Percentiles rank a stretch among this genome's conserved stretches.
Evolutionary conservation across 2,888 invertebrate genomes (phyloP).

Genomic region (Drosophila lacicola): DNA sequence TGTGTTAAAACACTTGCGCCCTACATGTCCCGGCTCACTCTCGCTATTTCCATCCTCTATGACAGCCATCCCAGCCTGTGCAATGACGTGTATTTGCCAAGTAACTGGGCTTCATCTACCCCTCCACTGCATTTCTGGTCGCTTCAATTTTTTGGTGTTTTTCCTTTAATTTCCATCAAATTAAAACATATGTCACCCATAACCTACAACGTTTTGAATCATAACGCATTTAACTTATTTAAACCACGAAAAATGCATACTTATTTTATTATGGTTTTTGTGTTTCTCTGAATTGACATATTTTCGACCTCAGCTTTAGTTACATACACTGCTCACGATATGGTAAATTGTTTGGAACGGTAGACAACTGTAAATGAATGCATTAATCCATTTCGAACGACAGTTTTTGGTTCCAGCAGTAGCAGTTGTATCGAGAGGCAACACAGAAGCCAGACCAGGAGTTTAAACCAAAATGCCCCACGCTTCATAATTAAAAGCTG

Average conservation of each 20-base stretch:
- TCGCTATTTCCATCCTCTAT: neutral
- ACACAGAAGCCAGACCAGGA: conserved; percentile 13
- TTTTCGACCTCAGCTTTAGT: conserved; percentile 35
- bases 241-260: conserved; percentile 1
- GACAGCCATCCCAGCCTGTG: conserved; percentile 28
- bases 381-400: conserved; percentile 36
- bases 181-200: conserved; percentile 57
- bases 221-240: conserved; percentile 28
- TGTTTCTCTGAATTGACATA: conserved; percentile 47
- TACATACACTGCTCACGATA: conserved; percentile 12
- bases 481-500: conserved; percentile 81
- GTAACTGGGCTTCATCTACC: conserved; percentile 58
- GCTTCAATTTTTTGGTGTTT: conserved; percentile 9
- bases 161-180: conserved; percentile 62
- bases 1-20: conserved; percentile 61
- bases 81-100: conserved; percentile 67
- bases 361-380: conserved; percentile 36
- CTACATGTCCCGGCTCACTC: conserved; percentile 24
- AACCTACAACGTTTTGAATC: conserved; percentile 39
- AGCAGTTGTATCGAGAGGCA: conserved; percentile 25
- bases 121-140: conserved; percentile 11
- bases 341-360: conserved; percentile 5
- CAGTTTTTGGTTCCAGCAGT: conserved; percentile 35
- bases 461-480: conserved; percentile 32
- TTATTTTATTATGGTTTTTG: conserved; percentile 14